Conservation (phyloP, 30 jellyfish, hydroid and myxozoan genomes). For the Sanderia malayensis region DNA sequence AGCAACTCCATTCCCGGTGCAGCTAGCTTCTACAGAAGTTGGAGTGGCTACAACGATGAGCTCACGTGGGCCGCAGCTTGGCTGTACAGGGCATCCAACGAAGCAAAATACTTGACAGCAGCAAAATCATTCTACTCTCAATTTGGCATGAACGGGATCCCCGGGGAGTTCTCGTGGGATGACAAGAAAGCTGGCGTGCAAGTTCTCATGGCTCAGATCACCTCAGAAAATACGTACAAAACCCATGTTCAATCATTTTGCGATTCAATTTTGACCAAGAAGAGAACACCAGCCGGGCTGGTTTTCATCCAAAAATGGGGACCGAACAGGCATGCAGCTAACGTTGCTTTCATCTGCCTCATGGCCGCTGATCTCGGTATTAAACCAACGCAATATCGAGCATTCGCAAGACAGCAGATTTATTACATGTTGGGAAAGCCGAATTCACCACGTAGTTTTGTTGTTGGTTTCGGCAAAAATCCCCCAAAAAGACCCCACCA, state of each 20-base stretch:
- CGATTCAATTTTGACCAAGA: slow-evolving; percentile 13
- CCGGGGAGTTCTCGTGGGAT: slow-evolving; percentile 78
- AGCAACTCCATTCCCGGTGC: slow-evolving; percentile 65
- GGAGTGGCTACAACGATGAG: slow-evolving; percentile 76
- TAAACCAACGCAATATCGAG: slow-evolving; percentile 9
- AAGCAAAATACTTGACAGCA: slow-evolving; percentile 26
- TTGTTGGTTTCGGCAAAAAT: slow-evolving; percentile 72
- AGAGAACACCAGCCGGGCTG: slow-evolving; percentile 62
- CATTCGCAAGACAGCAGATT: slow-evolving; percentile 66
- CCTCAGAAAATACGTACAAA: slow-evolving; percentile 27
- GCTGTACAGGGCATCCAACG: slow-evolving; percentile 69
- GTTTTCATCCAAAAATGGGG: slow-evolving; percentile 76
- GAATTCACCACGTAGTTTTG: slow-evolving; percentile 63
- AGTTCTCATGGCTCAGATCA: slow-evolving; percentile 49
- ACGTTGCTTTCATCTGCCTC: slow-evolving; percentile 70
- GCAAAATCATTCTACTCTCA: slow-evolving; percentile 42
- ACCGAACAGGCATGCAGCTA: slow-evolving; percentile 76
- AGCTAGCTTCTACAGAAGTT: slow-evolving; percentile 48
- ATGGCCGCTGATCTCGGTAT: slow-evolving; percentile 47
- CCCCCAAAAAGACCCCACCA: slow-evolving; percentile 77
- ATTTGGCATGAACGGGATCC: slow-evolving; percentile 10
- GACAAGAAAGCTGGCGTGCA: slow-evolving; percentile 70
- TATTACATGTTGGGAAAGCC: slow-evolving; percentile 55
- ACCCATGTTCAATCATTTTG: slow-evolving; percentile 43
- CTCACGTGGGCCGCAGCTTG: slow-evolving; percentile 74